phyloP scores from a whole-genome alignment of 1,140 invertebrate genomes.

The Philotrypesis tridentata region DNA sequence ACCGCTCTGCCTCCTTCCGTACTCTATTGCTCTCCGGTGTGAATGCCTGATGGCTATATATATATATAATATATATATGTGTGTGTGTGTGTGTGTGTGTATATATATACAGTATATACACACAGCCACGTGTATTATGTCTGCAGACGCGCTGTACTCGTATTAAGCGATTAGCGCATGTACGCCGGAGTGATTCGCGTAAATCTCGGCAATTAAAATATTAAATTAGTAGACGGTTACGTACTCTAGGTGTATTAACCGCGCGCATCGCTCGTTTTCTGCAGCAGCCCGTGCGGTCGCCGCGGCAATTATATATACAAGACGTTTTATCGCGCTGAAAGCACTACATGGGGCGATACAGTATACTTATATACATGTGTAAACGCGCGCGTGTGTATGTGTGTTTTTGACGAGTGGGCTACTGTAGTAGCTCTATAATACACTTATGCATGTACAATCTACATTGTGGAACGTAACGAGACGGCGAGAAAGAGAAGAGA shows the following conservation, averaged over 20 bases:
- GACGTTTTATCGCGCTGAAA: too few species aligned
- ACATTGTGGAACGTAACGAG: background rate
- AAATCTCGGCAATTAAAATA: slow-evolving; percentile 43
- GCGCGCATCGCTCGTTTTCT: background rate
- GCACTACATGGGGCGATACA: too few species aligned
- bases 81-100: background rate
- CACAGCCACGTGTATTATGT: too few species aligned
- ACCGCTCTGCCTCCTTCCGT: slow-evolving; percentile 50
- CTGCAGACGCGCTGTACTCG: background rate
- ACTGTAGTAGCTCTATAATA: background rate
- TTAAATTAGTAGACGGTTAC: slow-evolving; percentile 39
- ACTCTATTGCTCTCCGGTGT: background rate
- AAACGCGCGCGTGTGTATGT: background rate
- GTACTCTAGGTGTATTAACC: background rate
- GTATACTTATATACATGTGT: too few species aligned
- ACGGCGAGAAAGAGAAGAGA: background rate
- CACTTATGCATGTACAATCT: too few species aligned
- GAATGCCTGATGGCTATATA: too few species aligned
- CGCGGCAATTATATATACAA: slow-evolving; percentile 34
- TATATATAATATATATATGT: too few species aligned
- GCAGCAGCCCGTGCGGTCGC: background rate
- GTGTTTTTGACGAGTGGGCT: background rate
- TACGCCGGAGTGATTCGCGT: background rate
- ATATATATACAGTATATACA: too few species aligned
- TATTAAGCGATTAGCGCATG: slow-evolving; percentile 20